Base-by-base conservation (phyloP, 2,113 vertebrate species). In the Microcebus murinus region DNA sequence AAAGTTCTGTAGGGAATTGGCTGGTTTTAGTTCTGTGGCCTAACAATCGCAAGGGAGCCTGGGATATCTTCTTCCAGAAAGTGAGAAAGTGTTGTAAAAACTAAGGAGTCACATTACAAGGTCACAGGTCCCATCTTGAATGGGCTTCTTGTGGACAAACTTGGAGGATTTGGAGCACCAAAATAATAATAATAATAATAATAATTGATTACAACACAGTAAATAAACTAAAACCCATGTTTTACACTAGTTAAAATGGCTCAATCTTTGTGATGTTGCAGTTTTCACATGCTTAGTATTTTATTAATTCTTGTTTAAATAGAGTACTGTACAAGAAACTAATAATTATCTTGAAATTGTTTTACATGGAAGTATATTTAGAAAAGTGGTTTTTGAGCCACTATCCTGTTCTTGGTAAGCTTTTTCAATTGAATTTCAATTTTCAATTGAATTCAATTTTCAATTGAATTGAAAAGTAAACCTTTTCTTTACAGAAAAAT, bases 281-380 rank as follows among this genome's bases (percentile, higher is more conserved):
- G 87, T 98, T 97, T 98, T 98, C 98, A 98, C 98, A 98, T 97
- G 96, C 95, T 98, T 97, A 97, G 89, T 98, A 91, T 98, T 98
- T 98, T 98, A 98, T 94, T 98, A 97, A 98, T 97, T 98, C 97
- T 98, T 97, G 98, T 98, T 98, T 98, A 97, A 98, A 98, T 98
- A 98, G 98, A 97, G 97, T 99, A 98, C 98, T 99, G 98, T 52
- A 98, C 90, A 97, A 98, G 98, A 98, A 98, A 94, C 94, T 98
- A 98, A 97, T 98, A 96, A 97, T 98, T 98, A 98, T 96, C 97
- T 99, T 98, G 96, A 98, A 39, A 39, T 39, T 39, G 39, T 39
- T 39, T 39, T 39, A 39, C 3, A 39, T 39, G 39, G 39, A 39
- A 97, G 97, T 98, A 96, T 15, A 97, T 98, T 98, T 98, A 98